Evolutionary conservation across 2,113 vertebrate genomes (phyloP).

Genomic region (Silurus glanis): DNA sequence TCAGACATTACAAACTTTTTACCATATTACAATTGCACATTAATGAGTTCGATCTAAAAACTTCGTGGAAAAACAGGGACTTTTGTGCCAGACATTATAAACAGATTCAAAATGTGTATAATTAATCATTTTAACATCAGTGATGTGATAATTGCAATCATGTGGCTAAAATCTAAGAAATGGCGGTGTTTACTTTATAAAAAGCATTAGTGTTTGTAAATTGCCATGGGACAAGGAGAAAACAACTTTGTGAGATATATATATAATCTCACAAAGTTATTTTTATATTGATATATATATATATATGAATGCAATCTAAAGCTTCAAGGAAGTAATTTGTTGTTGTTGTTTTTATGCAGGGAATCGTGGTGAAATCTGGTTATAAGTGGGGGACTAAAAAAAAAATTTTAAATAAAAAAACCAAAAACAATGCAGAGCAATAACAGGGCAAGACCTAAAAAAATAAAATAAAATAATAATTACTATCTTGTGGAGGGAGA

Average conservation of each 20-base stretch:
- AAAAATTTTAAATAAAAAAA: too few species aligned
- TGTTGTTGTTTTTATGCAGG: neutral
- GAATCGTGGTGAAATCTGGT: neutral
- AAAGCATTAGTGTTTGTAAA: neutral
- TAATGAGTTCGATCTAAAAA: neutral
- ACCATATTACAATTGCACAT: too few species aligned
- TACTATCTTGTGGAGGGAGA: slow-evolving; percentile 85
- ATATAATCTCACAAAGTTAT: too few species aligned
- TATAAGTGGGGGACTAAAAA: too few species aligned
- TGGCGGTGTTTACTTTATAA: neutral
- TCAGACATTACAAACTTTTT: too few species aligned
- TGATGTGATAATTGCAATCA: neutral
- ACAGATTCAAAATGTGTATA: neutral
- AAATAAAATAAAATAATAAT: too few species aligned
- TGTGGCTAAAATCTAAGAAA: neutral
- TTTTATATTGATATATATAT: too few species aligned
- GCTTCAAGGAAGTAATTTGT: neutral
- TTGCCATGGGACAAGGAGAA: neutral
- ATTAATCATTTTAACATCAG: neutral
- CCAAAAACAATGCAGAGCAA: neutral
- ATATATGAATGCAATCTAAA: neutral
- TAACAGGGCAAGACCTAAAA: slow-evolving; percentile 8
- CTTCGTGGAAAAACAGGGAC: neutral
- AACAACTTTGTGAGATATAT: neutral
- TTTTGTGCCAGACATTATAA: neutral